Evolutionary conservation across 92 coral and sea anemone species (phyloP).

Genomic region (Bergia sp.): DNA sequence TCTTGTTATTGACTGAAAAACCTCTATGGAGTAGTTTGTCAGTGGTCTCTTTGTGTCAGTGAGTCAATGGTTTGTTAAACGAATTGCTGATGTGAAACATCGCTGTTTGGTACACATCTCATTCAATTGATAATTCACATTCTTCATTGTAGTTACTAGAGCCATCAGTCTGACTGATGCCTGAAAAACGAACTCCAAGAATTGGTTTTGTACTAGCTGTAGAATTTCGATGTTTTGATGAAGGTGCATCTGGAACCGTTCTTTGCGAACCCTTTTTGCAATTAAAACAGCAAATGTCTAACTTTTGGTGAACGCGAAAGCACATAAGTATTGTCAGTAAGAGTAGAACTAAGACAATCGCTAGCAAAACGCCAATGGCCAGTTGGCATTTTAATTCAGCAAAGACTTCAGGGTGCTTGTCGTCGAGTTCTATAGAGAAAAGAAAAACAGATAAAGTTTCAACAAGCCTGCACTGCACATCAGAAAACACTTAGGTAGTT

Average conservation of each 20-base stretch:
- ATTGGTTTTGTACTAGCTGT: slow-evolving; percentile 4
- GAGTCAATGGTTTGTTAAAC: too few species aligned
- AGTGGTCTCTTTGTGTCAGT: too few species aligned
- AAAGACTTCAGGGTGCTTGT: slow-evolving; percentile 6
- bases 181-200: slow-evolving; percentile 20
- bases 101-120: not conserved
- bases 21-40: too few species aligned
- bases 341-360: not conserved
- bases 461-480: too few species aligned
- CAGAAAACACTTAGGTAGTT: too few species aligned
- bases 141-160: not conserved
- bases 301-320: not conserved
- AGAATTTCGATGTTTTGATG: not conserved
- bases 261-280: not conserved
- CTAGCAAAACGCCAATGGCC: slow-evolving; percentile 19
- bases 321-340: not conserved
- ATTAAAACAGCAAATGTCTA: not conserved
- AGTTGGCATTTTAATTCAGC: slow-evolving; percentile 1
- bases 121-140: not conserved
- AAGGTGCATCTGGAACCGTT: not conserved
- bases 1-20: too few species aligned
- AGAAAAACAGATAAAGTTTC: not conserved
- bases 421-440: slow-evolving; percentile 5
- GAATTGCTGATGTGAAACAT: too few species aligned
- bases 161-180: slow-evolving; percentile 7